A percentile compares a stretch with the other conserved stretches of the same genome.
These are phyloP conservation scores for Drosophila mauritiana DNA, from an alignment of 1,140 invertebrate genomes.

Conservation along the genomic window DNA sequence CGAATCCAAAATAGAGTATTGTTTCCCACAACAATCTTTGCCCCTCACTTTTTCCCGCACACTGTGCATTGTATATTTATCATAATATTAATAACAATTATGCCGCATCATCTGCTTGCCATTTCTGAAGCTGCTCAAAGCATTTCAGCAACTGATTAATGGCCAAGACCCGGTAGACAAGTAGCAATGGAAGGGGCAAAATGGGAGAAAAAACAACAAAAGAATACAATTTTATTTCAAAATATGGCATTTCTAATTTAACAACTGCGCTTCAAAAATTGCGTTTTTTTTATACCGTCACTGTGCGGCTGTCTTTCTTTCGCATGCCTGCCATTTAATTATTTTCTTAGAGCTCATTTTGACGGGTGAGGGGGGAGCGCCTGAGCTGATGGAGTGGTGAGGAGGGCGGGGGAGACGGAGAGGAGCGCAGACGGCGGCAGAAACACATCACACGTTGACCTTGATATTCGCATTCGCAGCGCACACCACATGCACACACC, in stretches of 20 bases:
- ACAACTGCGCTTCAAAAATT: conserved; percentile 78
- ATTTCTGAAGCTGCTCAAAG: conserved; percentile 33
- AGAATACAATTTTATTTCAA: conserved; percentile 48
- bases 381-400: conserved; percentile 1
- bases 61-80: conserved; percentile 7
- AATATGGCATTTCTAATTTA: conserved; percentile 78
- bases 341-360: conserved; percentile 77
- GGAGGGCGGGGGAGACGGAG: conserved; percentile 7
- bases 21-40: too few species aligned
- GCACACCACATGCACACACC: conserved; percentile 57
- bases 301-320: conserved; percentile 30
- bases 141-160: conserved; percentile 47
- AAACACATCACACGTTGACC: conserved; percentile 78
- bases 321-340: conserved; percentile 66
- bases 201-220: conserved; percentile 1
- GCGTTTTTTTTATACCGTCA: conserved; percentile 44
- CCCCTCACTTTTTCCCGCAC: too few species aligned
- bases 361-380: neutral
- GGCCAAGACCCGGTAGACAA: conserved; percentile 30
- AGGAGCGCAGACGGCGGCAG: conserved; percentile 23
- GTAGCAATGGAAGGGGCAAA: conserved; percentile 20
- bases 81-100: conserved; percentile 34
- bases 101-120: conserved; percentile 39
- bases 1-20: neutral
- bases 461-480: conserved; percentile 84